Evolutionary conservation across 1,140 invertebrate species (phyloP), one percentile per base, ranked within the genome.

Genomic region (Plutomurus gul): DNA sequence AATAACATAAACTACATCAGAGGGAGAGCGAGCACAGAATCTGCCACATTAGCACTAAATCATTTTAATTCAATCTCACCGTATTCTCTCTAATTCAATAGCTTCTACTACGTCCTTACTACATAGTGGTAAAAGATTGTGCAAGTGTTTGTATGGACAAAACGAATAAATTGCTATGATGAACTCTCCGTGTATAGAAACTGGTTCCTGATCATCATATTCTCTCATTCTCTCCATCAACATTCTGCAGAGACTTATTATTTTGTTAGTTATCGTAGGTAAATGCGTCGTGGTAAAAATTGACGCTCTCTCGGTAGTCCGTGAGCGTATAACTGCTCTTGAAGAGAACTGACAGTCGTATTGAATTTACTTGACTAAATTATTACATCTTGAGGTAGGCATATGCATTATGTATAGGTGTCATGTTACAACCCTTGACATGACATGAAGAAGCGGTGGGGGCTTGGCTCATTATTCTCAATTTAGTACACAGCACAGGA

Each of bases 21-120:
- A n/a, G n/a, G n/a, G n/a, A n/a, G n/a, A n/a, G n/a, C n/a, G n/a
- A n/a, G n/a, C n/a, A 25, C 20, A 51, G 20, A 51, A 22, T 25
- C 0, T 25, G 47, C 47, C 47, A 51, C 47, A 51, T 51, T 51
- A 33, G 30, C 27, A 30, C 56, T 65, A 65, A 65, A 65, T 65
- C 56, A 65, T 65, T 65, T 65, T 16, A 65, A 65, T 65, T 65
- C 30, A 65, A 65, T 65, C 36, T n/a, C n/a, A n/a, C n/a, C n/a
- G n/a, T n/a, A n/a, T 27, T 65, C 56, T 33, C 27, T 16, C 25
- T 30, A 25, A 65, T 65, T 65, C 27, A n/a, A 43, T 43, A 43
- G 10, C 39, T 43, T 43, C 39, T 43, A n/a, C 39, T 43, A n/a
- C n/a, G n/a, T n/a, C n/a, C n/a, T n/a, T n/a, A n/a, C n/a, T n/a